A percentile compares a stretch with the other conserved stretches of the same genome.
Conservation (phyloP, 1,140 invertebrate genomes). For the Scaptomyza hsui region DNA sequence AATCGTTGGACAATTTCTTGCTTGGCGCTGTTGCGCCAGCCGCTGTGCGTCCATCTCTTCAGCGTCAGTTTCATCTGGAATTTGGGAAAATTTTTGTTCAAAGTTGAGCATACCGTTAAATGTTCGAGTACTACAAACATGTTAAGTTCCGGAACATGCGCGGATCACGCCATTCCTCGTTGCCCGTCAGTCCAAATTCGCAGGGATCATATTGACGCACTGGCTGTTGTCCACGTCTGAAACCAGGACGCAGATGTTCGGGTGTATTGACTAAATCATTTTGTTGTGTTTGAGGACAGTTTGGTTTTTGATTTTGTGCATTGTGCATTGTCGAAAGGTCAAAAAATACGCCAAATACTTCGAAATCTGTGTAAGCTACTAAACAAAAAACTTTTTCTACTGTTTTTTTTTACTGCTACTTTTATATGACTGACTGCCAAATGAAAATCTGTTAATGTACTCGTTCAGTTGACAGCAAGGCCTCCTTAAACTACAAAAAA, state of each 20-base stretch:
- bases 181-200: slow-evolving; percentile 44
- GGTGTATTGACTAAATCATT: slow-evolving; percentile 42
- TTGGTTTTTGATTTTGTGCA: slow-evolving; percentile 2
- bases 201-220: slow-evolving; percentile 40
- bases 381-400: neutral
- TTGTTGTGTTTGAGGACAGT: neutral
- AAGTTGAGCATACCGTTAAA: neutral
- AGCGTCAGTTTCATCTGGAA: slow-evolving; percentile 39
- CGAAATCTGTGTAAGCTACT: slow-evolving; percentile 22
- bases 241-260: slow-evolving; percentile 44
- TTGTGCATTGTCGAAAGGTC: neutral
- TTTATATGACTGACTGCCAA: neutral
- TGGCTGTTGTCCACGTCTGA: slow-evolving; percentile 14
- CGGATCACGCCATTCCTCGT: slow-evolving; percentile 57
- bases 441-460: slow-evolving; percentile 6
- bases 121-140: slow-evolving; percentile 26
- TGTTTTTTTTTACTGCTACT: too few species aligned
- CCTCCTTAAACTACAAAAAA: neutral
- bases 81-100: neutral
- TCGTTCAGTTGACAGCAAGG: neutral
- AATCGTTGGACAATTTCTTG: neutral
- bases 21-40: slow-evolving; percentile 17
- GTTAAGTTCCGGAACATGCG: slow-evolving; percentile 42
- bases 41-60: slow-evolving; percentile 23
- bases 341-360: neutral